Evolutionary conservation across 2,888 invertebrate species (phyloP), one percentile per base, ranked within the genome.

Genomic region (Dorcus hopei): DNA sequence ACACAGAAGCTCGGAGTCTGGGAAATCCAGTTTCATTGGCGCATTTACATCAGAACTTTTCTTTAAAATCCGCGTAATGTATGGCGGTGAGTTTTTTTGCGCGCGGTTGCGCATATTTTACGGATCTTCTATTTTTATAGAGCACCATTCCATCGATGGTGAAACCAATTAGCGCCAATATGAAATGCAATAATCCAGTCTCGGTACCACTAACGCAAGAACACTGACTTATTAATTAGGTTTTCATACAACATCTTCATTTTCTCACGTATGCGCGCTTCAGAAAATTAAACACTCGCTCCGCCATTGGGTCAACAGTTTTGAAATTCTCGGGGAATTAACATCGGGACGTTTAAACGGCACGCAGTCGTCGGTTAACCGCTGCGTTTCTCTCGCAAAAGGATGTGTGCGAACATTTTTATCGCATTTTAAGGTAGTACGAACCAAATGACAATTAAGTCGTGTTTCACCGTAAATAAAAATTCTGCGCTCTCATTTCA

Each of bases 131-230:
- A 59, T 59, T 54, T 63, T 63, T 63, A 63, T 63, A 52, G 63
- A 61, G 54, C 63, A 49, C 59, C 63, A 63, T 63, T 63, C 63
- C 59, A 39, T 33, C 50, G 52, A 61, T 59, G 57, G 59, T 59
- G 61, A 49, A 59, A 59, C 63, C 63, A 63, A 63, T 63, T 63
- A 63, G 57, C 53, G 51, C 38, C 55, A 52, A 61, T 63, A 63
- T 63, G 59, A 63, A 63, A 57, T 58, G 53, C 52, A 63, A 55
- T 59, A 61, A 63, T 57, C 58, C 57, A 51, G 61, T 63, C 61
- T 57, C 56, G 56, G 56, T 51, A 53, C 47, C 52, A 49, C 49
- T 52, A 42, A 61, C 61, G 61, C 57, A 52, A 43, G 61, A 57
- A 52, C 62, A 60, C 60, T 58, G 62, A 58, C 62, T 62, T 57